phyloP scores from a whole-genome alignment of 2,797 vertebrate genomes.

The Triplophysa bombifrons region DNA sequence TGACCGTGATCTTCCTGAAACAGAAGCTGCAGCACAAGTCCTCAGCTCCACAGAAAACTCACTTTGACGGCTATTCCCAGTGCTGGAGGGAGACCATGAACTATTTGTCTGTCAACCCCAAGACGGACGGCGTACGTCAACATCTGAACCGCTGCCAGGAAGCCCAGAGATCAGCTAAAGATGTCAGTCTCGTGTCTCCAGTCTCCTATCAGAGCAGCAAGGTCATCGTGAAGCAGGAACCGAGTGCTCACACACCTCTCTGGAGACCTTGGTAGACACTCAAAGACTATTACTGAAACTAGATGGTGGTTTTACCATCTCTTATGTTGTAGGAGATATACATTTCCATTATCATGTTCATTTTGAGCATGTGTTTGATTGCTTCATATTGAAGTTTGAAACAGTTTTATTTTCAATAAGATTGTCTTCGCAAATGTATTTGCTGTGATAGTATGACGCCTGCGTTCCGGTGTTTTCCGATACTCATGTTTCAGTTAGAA shows the following conservation, averaged over 20 bases:
- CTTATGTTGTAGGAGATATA: conserved; percentile 54
- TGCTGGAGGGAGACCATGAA: conserved; percentile 73
- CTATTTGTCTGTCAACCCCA: conserved; percentile 72
- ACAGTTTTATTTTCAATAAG: conserved; percentile 35
- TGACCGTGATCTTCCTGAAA: conserved; percentile 73
- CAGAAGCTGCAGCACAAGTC: conserved; percentile 68
- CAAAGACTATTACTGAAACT: conserved; percentile 40
- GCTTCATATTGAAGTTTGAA: conserved; percentile 52
- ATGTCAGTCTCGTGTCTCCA: conserved; percentile 36
- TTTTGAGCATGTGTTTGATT: background rate
- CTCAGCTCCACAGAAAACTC: conserved; percentile 60
- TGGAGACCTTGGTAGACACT: conserved; percentile 68
- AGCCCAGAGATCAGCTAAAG: conserved; percentile 45
- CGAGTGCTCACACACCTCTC: conserved; percentile 45
- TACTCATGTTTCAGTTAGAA: conserved; percentile 15
- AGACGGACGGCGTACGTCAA: conserved; percentile 57
- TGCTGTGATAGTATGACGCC: conserved; percentile 1
- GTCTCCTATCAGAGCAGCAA: conserved; percentile 47
- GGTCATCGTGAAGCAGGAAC: conserved; percentile 57
- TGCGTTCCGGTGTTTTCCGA: background rate
- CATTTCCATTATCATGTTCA: conserved; percentile 24
- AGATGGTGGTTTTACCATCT: conserved; percentile 56
- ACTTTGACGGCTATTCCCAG: conserved; percentile 73
- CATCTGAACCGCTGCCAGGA: conserved; percentile 48
- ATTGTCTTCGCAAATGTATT: conserved; percentile 38